phyloP scores from a whole-genome alignment of 2,888 invertebrate genomes.

The Callosobruchus maculatus region DNA sequence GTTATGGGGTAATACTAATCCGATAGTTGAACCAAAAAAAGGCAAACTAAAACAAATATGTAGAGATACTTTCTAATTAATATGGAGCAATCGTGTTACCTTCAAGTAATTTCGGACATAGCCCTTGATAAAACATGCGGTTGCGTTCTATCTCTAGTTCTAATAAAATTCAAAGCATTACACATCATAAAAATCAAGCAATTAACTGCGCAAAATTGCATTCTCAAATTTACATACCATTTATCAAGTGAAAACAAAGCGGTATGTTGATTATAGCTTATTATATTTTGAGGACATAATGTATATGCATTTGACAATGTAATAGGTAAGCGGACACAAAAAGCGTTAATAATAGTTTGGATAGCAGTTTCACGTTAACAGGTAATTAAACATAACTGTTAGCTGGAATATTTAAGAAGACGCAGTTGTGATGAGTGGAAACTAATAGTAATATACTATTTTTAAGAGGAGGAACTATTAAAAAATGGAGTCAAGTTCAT shows the following conservation, averaged over 20 bases:
- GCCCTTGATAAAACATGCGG: neutral
- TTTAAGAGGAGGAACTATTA: too few species aligned
- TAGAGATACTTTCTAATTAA: neutral
- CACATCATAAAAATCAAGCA: neutral
- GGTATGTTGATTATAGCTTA: neutral
- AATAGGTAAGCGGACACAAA: neutral
- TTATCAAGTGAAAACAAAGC: neutral
- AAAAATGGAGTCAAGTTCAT: too few species aligned
- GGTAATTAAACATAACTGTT: too few species aligned
- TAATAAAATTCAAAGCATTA: neutral
- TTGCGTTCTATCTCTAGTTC: neutral
- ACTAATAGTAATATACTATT: too few species aligned
- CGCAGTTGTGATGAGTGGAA: too few species aligned
- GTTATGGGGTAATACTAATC: too few species aligned
- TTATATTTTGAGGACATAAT: neutral
- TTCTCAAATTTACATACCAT: neutral
- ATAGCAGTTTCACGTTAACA: too few species aligned
- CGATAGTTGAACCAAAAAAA: too few species aligned
- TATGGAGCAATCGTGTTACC: neutral
- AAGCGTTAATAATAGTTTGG: neutral
- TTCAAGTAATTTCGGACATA: neutral
- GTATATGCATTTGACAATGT: neutral
- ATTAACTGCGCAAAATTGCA: neutral
- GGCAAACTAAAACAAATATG: too few species aligned
- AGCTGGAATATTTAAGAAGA: too few species aligned